Evolutionary conservation across 2,888 invertebrate genomes (phyloP).

Genomic region (Stenurella melanura): DNA sequence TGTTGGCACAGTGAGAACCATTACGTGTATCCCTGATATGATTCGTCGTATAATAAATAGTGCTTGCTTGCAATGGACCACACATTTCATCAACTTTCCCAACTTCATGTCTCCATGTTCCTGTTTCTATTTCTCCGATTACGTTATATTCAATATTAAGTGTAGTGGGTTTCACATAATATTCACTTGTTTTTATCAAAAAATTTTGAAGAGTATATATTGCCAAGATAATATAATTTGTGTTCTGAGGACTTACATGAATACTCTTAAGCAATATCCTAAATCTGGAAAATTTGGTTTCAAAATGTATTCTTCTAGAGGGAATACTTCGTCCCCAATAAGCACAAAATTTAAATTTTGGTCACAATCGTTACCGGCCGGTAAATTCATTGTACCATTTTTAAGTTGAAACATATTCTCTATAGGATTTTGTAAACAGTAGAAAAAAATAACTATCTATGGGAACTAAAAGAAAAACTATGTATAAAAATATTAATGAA

Average conservation of each 20-base stretch:
- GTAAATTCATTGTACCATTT: background rate
- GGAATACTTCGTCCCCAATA: slow-evolving; percentile 40
- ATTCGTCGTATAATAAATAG: too few species aligned
- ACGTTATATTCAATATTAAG: background rate
- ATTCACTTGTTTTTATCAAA: slow-evolving; percentile 2
- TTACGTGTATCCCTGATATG: background rate
- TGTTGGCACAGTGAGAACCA: too few species aligned
- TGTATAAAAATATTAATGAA: too few species aligned
- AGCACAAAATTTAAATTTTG: slow-evolving; percentile 23
- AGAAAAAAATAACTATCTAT: too few species aligned
- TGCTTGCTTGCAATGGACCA: background rate
- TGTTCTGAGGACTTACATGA: slow-evolving; percentile 24
- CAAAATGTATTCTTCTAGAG: slow-evolving; percentile 37
- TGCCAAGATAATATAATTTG: slow-evolving; percentile 16
- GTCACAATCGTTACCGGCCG: background rate
- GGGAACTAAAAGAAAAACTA: too few species aligned
- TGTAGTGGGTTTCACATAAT: background rate
- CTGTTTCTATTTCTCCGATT: background rate
- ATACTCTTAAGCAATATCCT: slow-evolving; percentile 40
- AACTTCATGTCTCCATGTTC: background rate
- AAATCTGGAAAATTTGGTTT: slow-evolving; percentile 43
- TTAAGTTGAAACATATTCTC: too few species aligned
- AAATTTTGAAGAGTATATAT: slow-evolving; percentile 2
- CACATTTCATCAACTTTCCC: background rate
- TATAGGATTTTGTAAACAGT: too few species aligned